Evolutionary conservation across 2,797 vertebrate genomes (phyloP), one percentile per base, ranked within the genome.

Genomic region (Pseudopleuronectes americanus): DNA sequence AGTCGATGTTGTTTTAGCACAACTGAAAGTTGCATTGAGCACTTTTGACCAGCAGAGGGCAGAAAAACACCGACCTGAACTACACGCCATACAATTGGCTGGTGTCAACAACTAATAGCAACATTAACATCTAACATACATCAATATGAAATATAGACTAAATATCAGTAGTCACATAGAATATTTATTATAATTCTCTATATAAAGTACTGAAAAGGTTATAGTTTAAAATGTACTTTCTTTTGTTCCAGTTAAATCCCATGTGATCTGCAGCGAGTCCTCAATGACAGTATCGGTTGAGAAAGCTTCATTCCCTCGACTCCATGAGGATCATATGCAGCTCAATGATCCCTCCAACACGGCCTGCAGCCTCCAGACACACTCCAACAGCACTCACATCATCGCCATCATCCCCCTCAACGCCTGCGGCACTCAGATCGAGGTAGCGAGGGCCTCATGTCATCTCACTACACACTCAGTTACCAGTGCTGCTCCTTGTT

Each of bases 391-490:
- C 64, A 90, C 86, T 9, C 90, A 93, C 52, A 1, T 94, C 54
- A 38, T 91, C 12, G 89, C 69, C 0, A 33, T 77, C 24, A 3
- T 92, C 54, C 92, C 92, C 8, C 92, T 94, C 53, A 92, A 85
- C n/a, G 68, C 82, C 3, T 94, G 93, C 36, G 93, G 93, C 10
- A 94, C 93, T 69, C 55, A 88, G 68, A 81, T 94, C 22, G 84
- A 91, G 90, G 93, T 93, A 23, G 41, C 41, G 31, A 33, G 36
- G 36, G 10, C 36, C 36, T 10, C 36, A 4, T 38, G 12, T 38
- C 36, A 3, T 13, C 43, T 45, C 43, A 45, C 14, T 16, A 6
- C 9, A 16, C 21, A 10, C 21, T 36, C 8, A 4, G 0, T 17
- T 13, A 3, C 2, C 24, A 2, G 1, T 26, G 21, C 56, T 36